Base-by-base conservation (phyloP, 1,140 invertebrate species). In the Holcopasites calliopsidis region DNA sequence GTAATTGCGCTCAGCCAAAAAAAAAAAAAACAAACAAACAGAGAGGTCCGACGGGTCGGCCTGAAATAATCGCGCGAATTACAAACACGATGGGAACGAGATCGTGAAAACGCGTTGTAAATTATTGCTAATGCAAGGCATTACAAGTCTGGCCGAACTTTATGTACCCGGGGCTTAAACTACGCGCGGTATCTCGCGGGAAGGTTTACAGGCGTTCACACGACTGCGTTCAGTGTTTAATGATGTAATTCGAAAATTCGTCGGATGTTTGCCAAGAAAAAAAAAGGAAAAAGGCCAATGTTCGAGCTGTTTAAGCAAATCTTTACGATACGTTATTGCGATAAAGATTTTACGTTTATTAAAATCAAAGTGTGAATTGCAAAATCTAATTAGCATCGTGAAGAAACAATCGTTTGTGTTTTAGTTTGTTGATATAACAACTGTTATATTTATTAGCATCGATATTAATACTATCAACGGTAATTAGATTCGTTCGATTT, bases 111-210 rank as follows among this genome's bases (percentile, higher is more conserved):
- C 23, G 21, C 38, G 50, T 38, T 40, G 31, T 74, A 74, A 74
- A 74, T 74, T 74, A 35, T 40, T 44, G 40, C 40, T 55, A 66
- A 66, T 66, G n/a, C 61, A 13, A 44, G 71, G 50, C 8, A 65
- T 73, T 73, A 66, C 50, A 42, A 73, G 71, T 44, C 71, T 66
- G 23, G 61, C 55, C 71, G 50, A 55, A 55, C 49, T 66, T 73
- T 66, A 16, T 55, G 31, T 54, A 42, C 38, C 35, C 50, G 10
- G 16, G 62, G 26, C 31, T 73, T 65, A 73, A 73, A 10, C 21
- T n/a, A 1, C 23, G 16, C 23, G 38, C 42, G 49, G 13, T 50
- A 33, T 61, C 47, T 64, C 60, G 21, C 10, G 0, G n/a, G 8
- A 18, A 23, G 38, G 55, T 73, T 66, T 55, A 73, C 26, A 10